Percentiles rank a stretch among this genome's conserved stretches.
These are phyloP conservation scores for Clostera curtula DNA, from an alignment of 2,888 invertebrate genomes.

Conservation along the genomic window DNA sequence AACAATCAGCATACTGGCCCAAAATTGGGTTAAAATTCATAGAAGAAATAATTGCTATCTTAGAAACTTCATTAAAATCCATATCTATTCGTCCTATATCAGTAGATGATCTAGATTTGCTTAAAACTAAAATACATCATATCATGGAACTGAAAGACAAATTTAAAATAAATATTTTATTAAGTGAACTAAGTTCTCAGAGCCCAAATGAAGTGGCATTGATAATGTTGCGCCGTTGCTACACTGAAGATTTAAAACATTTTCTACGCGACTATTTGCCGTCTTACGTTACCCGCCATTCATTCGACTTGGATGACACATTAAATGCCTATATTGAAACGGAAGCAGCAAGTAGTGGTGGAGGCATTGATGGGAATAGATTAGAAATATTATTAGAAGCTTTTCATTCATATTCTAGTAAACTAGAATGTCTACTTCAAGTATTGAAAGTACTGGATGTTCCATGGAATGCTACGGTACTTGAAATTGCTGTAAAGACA, in stretches of 20 bases:
- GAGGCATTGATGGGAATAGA: conserved; percentile 53
- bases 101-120: conserved; percentile 56
- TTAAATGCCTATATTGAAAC: conserved; percentile 54
- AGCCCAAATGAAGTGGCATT: conserved; percentile 57
- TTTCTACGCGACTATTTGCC: conserved; percentile 59
- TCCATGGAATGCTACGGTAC: conserved; percentile 51
- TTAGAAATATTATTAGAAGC: conserved; percentile 50
- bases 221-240: conserved; percentile 66
- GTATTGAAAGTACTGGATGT: conserved; percentile 62
- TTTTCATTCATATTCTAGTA: conserved; percentile 48
- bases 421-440: conserved; percentile 55
- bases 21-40: conserved; percentile 66
- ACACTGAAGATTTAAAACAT: conserved; percentile 59
- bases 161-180: conserved; percentile 61
- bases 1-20: conserved; percentile 66
- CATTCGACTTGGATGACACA: conserved; percentile 60
- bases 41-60: conserved; percentile 47
- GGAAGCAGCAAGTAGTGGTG: conserved; percentile 57
- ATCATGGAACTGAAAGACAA: conserved; percentile 61
- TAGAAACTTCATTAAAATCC: conserved; percentile 51
- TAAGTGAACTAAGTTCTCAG: conserved; percentile 57
- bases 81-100: conserved; percentile 56
- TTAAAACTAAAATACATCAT: conserved; percentile 54
- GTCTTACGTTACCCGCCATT: conserved; percentile 50
- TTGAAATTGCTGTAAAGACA: conserved; percentile 45